These are phyloP conservation scores for Lordiphosa fenestrarum DNA, from an alignment of 2,888 invertebrate species.

Conservation along the genomic window DNA sequence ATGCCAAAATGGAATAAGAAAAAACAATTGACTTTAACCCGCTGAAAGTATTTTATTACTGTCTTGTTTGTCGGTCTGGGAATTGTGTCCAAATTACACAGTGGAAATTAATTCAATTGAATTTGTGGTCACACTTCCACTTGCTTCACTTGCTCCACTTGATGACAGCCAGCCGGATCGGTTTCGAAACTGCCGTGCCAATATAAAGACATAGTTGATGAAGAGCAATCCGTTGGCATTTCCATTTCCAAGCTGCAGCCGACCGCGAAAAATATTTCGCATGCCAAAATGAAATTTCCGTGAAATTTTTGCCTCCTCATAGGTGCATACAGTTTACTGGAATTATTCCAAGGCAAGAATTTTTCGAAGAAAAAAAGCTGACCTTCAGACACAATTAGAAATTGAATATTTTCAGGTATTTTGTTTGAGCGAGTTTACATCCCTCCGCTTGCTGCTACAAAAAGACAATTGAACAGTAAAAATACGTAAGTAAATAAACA, in stretches of 20 bases:
- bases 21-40: too few species aligned
- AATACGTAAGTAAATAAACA: conserved; percentile 8
- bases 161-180: conserved; percentile 37
- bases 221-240: conserved; percentile 1
- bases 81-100: conserved; percentile 18
- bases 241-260: conserved; percentile 8
- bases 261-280: conserved; percentile 33
- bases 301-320: conserved; percentile 7
- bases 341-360: conserved; percentile 31
- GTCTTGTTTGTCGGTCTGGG: conserved; percentile 45
- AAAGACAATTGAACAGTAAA: conserved; percentile 3
- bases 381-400: conserved; percentile 2
- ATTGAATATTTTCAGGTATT: conserved; percentile 6
- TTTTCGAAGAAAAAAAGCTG: not conserved
- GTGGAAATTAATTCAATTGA: conserved; percentile 61
- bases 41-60: not conserved
- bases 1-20: conserved; percentile 35
- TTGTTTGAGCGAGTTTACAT: conserved; percentile 1
- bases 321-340: conserved; percentile 29
- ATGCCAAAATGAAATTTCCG: conserved; percentile 43
- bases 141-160: not conserved
- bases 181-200: conserved; percentile 64
- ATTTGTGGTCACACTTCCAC: conserved; percentile 59
- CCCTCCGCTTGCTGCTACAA: not conserved
- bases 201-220: conserved; percentile 46